Conservation (phyloP, 2,888 invertebrate genomes). For the Thalpophila matura region DNA sequence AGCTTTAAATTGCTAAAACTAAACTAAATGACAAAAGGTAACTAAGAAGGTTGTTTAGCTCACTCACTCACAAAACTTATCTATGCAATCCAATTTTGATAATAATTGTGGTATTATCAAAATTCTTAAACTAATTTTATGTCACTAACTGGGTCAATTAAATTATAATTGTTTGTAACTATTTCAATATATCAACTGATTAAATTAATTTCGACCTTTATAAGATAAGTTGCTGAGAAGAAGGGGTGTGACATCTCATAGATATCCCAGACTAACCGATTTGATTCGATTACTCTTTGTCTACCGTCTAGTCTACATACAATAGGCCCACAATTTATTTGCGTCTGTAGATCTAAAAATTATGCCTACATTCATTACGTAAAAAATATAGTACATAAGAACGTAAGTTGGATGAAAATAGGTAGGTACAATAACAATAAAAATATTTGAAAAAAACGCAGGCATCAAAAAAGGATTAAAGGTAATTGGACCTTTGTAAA, state of each 20-base stretch:
- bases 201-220: conserved; percentile 2
- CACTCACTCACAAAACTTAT: too few relatives aligned
- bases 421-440: background rate
- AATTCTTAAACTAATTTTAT: background rate
- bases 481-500: too few relatives aligned
- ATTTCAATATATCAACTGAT: conserved; percentile 1
- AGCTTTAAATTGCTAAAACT: too few relatives aligned
- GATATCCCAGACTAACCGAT: conserved; percentile 12
- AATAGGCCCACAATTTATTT: background rate
- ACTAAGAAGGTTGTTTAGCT: too few relatives aligned
- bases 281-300: conserved; percentile 30
- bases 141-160: background rate
- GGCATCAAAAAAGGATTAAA: too few relatives aligned
- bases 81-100: too few relatives aligned
- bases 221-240: background rate
- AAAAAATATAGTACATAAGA: background rate
- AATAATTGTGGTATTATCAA: too few relatives aligned
- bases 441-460: background rate
- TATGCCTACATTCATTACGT: conserved; percentile 7
- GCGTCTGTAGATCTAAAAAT: conserved; percentile 14
- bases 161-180: conserved; percentile 10
- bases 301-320: conserved; percentile 15
- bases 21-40: too few relatives aligned
- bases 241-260: background rate
- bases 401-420: too few relatives aligned